Evolutionary conservation across 2,113 vertebrate genomes (phyloP), one percentile per base, ranked within the genome.

Genomic region (Meles meles): DNA sequence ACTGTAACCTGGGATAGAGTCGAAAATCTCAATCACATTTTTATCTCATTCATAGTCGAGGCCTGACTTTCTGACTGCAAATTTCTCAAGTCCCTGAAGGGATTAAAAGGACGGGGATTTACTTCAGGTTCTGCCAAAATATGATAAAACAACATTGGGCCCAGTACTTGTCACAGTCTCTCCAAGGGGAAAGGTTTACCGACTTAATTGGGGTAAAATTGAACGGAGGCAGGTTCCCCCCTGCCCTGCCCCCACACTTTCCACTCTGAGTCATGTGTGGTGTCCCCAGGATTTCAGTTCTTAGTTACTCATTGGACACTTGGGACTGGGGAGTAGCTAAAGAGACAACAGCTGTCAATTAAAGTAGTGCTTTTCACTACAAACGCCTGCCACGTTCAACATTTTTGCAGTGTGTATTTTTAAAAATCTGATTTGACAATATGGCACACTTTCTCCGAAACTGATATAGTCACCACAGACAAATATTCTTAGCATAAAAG

Each of bases 71-170:
- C 63, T 72, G 97, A 93, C 59, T 97, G 27, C 47, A 95, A 97
- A 29, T 61, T 97, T 97, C 90, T 83, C 63, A 96, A 97, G 47
- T 87, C 74, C 93, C 88, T 79, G 3, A 79, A 37, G 6, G 96
- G 88, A 96, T 98, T 96, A 97, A 96, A 97, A 98, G 94, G 69
- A 92, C 61, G 88, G 95, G 76, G 93, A 97, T 83, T 98, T 98
- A 95, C 94, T 98, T 25, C 15, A 97, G 96, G 90, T 98, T 96
- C 92, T 98, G 0, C 93, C 96, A 95, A 98, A 88, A 74, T 96
- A 95, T 93, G 96, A 97, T 98, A 94, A 98, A 98, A 97, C 95
- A 97, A 97, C 97, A 77, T 61, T 88, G 94, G 95, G 67, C 39
- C 69, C 80, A 65, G 8, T 63, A 14, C 44, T 87, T 91, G 93